Evolutionary conservation across 2,797 vertebrate genomes (phyloP).

Genomic region (Alcedo atthis): DNA sequence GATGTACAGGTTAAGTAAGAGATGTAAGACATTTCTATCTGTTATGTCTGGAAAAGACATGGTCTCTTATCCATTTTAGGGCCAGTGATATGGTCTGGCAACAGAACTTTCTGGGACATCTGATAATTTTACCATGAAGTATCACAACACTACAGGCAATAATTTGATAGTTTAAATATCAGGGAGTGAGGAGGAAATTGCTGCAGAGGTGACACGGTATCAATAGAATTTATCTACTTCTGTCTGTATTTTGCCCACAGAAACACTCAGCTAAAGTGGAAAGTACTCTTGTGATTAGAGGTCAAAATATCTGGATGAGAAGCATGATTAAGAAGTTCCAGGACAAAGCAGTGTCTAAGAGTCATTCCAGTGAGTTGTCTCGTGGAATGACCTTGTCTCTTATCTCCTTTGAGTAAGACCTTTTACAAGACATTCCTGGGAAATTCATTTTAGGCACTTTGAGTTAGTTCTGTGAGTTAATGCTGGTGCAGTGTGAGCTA

Average conservation of each 20-base stretch:
- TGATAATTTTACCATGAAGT: neutral
- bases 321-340: conserved; percentile 35
- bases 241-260: neutral
- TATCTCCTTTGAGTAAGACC: neutral
- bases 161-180: neutral
- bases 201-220: neutral
- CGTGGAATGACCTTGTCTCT: neutral
- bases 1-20: neutral
- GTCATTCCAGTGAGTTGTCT: neutral
- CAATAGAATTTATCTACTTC: neutral
- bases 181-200: rapidly evolving
- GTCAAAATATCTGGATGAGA: neutral
- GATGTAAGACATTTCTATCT: neutral
- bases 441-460: neutral
- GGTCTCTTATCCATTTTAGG: neutral
- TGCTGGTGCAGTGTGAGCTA: neutral
- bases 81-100: neutral
- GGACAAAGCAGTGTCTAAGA: neutral
- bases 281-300: neutral
- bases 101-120: neutral
- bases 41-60: neutral
- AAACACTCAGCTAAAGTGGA: neutral
- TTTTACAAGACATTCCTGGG: neutral
- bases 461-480: neutral
- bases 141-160: neutral